Base-by-base conservation (phyloP, 2,888 invertebrate genomes). In the Argyresthia albistria region DNA sequence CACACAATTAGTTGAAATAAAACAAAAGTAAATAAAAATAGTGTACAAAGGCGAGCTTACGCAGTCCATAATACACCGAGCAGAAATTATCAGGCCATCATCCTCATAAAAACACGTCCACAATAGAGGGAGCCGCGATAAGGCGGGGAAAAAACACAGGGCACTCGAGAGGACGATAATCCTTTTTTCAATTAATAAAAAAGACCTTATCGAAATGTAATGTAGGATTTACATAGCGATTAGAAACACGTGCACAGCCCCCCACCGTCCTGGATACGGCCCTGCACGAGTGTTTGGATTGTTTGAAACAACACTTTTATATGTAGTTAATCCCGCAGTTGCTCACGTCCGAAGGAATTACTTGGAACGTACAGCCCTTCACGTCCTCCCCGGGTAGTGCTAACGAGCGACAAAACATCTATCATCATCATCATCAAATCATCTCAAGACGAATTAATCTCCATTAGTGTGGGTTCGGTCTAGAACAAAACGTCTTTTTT, bases 141-240 rank as follows among this genome's bases (percentile, higher is more conserved):
- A 42, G n/a, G 25, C 25, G 6, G 25, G 25, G 25, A 25, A 4
- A 39, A 47, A 54, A 54, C 15, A 46, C n/a, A 50, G 35, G 15
- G 37, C 51, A 59, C 59, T 62, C 51, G 63, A 59, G 57, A 55
- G 60, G 57, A 59, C 56, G 64, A 61, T 77, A 80, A 82, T 82
- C 78, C 73, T 61, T 82, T 80, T 84, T 83, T 78, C 80, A 79
- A 84, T 86, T 82, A 83, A 68, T 75, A 76, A 78, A 80, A 75
- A 79, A 80, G 72, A 72, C 76, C 73, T 80, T 83, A 84, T 84
- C 80, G 62, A 67, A 77, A 73, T 71, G 73, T 78, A 76, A 74
- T 77, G 66, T 70, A 65, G 77, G 80, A 81, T 80, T 81, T 79
- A 80, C 76, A 75, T 73, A 72, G 54, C 69, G 77, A 80, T 81